Conservation (phyloP, 1,140 invertebrate genomes). For the Potamilus streckersoni region DNA sequence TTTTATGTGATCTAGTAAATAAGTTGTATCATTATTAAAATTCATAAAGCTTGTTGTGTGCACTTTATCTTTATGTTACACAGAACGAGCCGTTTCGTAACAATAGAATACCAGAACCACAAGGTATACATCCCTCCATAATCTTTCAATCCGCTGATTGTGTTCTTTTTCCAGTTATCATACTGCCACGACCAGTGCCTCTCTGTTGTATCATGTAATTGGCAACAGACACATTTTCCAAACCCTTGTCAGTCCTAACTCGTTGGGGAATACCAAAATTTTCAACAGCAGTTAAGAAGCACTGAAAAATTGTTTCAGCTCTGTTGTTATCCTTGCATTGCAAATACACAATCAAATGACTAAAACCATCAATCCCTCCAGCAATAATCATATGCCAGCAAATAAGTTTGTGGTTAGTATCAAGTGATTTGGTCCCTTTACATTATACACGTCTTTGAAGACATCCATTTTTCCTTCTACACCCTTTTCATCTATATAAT, state of each 20-base stretch:
- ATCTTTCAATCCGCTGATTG: no score
- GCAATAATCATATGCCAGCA: conserved; percentile 9
- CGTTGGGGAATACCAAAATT: background rate
- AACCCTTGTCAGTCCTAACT: conserved; percentile 11
- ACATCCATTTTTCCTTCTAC: background rate
- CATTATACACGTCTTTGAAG: conserved; percentile 11
- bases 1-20: no score
- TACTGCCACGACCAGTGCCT: background rate
- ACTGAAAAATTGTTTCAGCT: conserved; percentile 10
- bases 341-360: conserved; percentile 8
- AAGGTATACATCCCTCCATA: no score
- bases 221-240: conserved; percentile 8
- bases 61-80: no score
- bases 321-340: conserved; percentile 12
- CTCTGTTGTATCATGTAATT: conserved; percentile 4
- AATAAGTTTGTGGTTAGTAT: conserved; percentile 19
- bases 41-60: no score
- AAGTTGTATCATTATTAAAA: no score
- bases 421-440: conserved; percentile 16
- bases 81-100: no score
- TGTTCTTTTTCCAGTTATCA: conserved; percentile 3
- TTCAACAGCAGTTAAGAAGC: conserved; percentile 1
- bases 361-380: conserved; percentile 12
- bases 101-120: no score
- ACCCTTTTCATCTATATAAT: background rate